These are phyloP conservation scores for Phytoseiulus persimilis DNA, from an alignment of 2,888 invertebrate species.

Conservation along the genomic window DNA sequence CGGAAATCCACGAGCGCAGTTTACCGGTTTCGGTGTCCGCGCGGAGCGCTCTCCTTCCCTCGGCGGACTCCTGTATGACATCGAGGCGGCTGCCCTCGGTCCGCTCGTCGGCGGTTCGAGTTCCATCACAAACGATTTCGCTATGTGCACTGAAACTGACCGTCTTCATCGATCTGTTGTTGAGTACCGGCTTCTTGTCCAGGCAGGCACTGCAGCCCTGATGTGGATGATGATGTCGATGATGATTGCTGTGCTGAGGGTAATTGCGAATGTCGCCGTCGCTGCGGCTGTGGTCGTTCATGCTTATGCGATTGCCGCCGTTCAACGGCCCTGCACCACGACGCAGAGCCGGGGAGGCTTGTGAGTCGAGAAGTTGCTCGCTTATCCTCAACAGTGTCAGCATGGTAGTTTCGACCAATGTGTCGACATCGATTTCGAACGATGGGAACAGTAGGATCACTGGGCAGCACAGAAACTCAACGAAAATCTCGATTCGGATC, in stretches of 20 bases:
- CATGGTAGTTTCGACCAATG: neutral
- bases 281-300: constrained; percentile 16
- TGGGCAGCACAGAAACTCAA: no score
- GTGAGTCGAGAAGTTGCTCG: neutral
- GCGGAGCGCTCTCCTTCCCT: neutral
- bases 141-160: neutral
- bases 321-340: neutral
- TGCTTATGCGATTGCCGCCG: neutral
- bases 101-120: neutral
- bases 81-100: neutral
- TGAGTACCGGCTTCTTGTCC: neutral
- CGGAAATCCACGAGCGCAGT: constrained; percentile 23
- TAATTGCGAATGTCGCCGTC: neutral
- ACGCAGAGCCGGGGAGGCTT: neutral
- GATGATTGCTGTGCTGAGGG: neutral
- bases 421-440: neutral
- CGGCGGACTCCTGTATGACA: neutral
- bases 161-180: neutral
- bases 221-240: neutral
- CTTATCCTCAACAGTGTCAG: neutral
- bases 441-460: neutral
- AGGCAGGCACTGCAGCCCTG: neutral
- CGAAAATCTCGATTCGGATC: no score
- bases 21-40: neutral
- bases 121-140: neutral